Base-by-base conservation (phyloP, 1,140 invertebrate species). In the Laupala kohalensis region DNA sequence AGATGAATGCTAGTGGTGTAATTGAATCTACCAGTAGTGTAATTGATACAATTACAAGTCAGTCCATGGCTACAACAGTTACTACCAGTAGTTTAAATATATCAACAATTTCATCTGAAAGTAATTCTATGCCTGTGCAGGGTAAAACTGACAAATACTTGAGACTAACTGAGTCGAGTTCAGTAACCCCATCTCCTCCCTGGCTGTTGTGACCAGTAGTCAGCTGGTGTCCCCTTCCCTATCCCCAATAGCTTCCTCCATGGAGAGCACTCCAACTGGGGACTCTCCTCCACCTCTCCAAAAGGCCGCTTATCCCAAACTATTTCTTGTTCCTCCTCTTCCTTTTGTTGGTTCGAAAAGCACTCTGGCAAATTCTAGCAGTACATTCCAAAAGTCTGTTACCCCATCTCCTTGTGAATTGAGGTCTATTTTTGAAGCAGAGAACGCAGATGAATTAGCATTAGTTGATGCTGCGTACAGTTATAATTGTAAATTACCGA, bases 391-490 rank as follows among this genome's bases (percentile, higher is more conserved):
- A 23, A 28, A 29, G 9, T 72, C 71, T 19, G 27, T 53, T 28
- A 76, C 75, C 23, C 76, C 76, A 19, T 80, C 80, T 5, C 80
- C 82, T 5, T 75, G 80, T 28, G 84, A 87, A 73, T 76, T 83
- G 0, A 84, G 87, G 64, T 90, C 89, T 2, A 89, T 93, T 71
- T 96, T 89, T 80, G 93, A 96, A 82, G 94, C 94, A 2, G 94
- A 96, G 80, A 94, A 92, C 79, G 94, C 94, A 24, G 97, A 99
- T 83, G 97, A 99, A 82, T 83, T 95, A 74, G 97, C 97, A 4
- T 82, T 99, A 28, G 96, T 99, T 0, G 90, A 96, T 80, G 96
- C 95, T 25, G 96, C 97, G 1, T 89, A 90, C 76, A 87, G 86
- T 68, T 96, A 96, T 77, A 88, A 92, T 64, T 90, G 90, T 77